Conservation (phyloP, 2,888 invertebrate genomes). For the Tiliacea citrago region DNA sequence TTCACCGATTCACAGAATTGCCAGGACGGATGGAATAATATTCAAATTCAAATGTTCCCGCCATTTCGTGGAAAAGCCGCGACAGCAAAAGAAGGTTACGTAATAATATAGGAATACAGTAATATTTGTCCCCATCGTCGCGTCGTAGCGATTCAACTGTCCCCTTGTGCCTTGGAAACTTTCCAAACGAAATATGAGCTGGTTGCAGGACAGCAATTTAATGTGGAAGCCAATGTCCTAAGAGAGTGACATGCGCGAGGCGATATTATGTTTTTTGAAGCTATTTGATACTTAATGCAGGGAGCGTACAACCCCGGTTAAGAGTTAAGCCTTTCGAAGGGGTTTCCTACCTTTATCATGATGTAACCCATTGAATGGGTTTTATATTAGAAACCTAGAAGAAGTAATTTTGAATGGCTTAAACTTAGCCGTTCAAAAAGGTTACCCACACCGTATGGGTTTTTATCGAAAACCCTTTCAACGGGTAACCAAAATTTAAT, state of each 20-base stretch:
- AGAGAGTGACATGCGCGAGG: slow-evolving; percentile 2
- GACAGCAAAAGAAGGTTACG: slow-evolving; percentile 36
- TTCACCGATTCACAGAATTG: slow-evolving; percentile 10
- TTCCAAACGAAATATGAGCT: slow-evolving; percentile 65
- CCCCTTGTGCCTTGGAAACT: slow-evolving; percentile 56
- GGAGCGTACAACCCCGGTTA: no score
- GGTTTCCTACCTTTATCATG: no score
- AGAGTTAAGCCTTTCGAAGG: no score
- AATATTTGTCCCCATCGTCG: slow-evolving; percentile 34
- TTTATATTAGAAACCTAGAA: no score
- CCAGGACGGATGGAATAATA: slow-evolving; percentile 25
- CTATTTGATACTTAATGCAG: background rate
- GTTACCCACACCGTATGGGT: no score
- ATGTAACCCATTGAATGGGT: no score
- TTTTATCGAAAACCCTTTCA: no score
- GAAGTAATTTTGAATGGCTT: no score
- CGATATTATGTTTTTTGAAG: background rate
- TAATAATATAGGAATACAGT: slow-evolving; percentile 36
- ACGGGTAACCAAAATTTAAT: no score
- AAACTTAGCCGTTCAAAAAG: no score
- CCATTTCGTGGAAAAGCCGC: slow-evolving; percentile 15
- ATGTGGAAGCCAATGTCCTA: slow-evolving; percentile 30
- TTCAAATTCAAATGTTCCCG: slow-evolving; percentile 47
- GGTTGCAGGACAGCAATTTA: slow-evolving; percentile 48
- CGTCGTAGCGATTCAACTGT: slow-evolving; percentile 39